These are phyloP conservation scores for Drosophila fungiperda DNA, from an alignment of 2,888 invertebrate species.

Conservation along the genomic window DNA sequence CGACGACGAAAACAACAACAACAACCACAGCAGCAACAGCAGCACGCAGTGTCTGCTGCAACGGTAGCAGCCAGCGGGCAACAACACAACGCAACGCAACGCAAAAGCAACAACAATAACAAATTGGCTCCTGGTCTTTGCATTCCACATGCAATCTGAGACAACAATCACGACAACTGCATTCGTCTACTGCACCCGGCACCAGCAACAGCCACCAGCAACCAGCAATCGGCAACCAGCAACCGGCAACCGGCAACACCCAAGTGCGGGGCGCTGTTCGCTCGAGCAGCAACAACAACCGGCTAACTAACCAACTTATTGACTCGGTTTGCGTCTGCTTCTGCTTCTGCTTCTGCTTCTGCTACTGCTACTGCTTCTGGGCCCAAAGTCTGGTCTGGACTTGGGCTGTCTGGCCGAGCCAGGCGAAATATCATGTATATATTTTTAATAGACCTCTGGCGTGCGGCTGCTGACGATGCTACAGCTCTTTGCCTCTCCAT, in stretches of 20 bases:
- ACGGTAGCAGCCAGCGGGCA: conserved; percentile 78
- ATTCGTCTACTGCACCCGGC: conserved; percentile 66
- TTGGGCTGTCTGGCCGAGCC: conserved; percentile 56
- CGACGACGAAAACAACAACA: conserved; percentile 15
- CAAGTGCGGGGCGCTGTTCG: conserved; percentile 50
- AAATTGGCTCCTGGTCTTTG: conserved; percentile 84
- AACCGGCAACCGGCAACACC: conserved; percentile 58
- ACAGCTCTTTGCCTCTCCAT: conserved; percentile 5
- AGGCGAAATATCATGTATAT: conserved; percentile 54
- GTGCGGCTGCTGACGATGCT: conserved; percentile 27
- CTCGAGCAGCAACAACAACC: conserved; percentile 46
- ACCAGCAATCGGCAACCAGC: not conserved
- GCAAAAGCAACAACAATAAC: conserved; percentile 66
- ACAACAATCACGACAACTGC: conserved; percentile 80
- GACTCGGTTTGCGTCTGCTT: conserved; percentile 50
- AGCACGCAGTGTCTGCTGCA: conserved; percentile 55
- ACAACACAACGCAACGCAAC: conserved; percentile 35
- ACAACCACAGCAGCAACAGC: conserved; percentile 10
- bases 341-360: conserved; percentile 26
- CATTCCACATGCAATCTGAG: conserved; percentile 81
- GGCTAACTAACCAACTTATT: conserved; percentile 61
- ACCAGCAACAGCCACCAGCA: conserved; percentile 6
- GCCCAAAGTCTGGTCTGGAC: conserved; percentile 51
- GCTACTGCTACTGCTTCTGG: conserved; percentile 22
- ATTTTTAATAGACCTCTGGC: conserved; percentile 74